Evolutionary conservation across 2,113 vertebrate species (phyloP).

Genomic region (Podiceps cristatus): DNA sequence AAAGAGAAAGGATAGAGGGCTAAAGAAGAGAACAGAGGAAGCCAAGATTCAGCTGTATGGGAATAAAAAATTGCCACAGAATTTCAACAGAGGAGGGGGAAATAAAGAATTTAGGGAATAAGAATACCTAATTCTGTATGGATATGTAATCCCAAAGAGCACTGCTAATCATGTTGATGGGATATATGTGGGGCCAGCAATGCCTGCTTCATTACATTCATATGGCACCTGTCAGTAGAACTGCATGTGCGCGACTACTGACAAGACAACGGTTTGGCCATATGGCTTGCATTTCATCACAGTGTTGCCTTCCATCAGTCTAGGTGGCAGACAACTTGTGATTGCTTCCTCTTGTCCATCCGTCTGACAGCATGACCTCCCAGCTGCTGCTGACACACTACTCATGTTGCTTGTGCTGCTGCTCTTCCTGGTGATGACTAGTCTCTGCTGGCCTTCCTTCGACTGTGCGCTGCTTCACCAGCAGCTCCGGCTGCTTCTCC

Average conservation of each 20-base stretch:
- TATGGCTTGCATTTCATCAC: not conserved
- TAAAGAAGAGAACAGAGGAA: not conserved
- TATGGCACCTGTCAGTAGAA: slow-evolving; percentile 2
- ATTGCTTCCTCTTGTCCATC: not conserved
- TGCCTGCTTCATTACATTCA: not conserved
- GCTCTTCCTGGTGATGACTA: not conserved
- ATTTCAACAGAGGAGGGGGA: not conserved
- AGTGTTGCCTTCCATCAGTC: not conserved
- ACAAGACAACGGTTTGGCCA: not conserved
- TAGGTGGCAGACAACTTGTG: not conserved
- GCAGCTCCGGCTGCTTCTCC: not conserved
- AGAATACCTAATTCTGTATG: not conserved
- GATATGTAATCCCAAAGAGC: not conserved
- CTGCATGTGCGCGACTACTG: not conserved
- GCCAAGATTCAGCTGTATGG: not conserved
- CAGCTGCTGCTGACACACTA: not conserved
- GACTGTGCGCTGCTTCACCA: not conserved
- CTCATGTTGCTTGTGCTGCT: fast-evolving
- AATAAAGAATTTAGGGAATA: not conserved
- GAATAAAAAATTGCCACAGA: not conserved
- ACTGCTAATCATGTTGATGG: not conserved
- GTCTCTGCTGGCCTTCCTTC: not conserved
- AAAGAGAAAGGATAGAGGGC: not conserved
- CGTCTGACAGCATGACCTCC: not conserved
- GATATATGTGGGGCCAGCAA: not conserved